phyloP scores from a whole-genome alignment of 2,888 invertebrate species.

The Drosophila antonietae region DNA sequence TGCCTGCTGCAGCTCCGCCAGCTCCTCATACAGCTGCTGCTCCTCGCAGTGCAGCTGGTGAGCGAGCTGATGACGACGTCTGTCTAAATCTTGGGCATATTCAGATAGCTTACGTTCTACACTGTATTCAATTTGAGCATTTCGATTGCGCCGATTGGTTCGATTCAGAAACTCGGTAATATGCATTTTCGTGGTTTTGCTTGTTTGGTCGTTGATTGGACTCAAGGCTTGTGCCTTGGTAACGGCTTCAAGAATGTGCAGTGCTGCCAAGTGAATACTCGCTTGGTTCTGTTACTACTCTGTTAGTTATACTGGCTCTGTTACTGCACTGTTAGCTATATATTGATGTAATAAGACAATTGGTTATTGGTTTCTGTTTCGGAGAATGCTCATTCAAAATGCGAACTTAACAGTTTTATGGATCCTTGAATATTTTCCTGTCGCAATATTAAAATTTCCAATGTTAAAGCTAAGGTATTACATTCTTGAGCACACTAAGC shows the following conservation, averaged over 20 bases:
- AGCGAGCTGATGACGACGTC: constrained; percentile 49
- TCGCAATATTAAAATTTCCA: not conserved
- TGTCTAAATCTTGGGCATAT: constrained; percentile 49
- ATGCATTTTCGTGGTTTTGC: constrained; percentile 38
- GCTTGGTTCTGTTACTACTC: not conserved
- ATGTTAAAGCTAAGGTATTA: not conserved
- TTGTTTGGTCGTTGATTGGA: constrained; percentile 17
- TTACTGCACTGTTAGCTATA: not conserved
- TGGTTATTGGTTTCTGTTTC: too few relatives aligned
- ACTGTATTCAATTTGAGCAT: constrained; percentile 46
- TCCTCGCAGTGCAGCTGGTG: constrained; percentile 36
- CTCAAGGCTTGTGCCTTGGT: constrained; percentile 22
- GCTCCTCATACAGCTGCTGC: constrained; percentile 27
- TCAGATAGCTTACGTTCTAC: constrained; percentile 43
- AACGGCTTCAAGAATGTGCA: constrained; percentile 9
- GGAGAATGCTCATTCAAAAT: too few relatives aligned
- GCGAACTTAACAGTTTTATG: too few relatives aligned
- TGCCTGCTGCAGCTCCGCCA: constrained; percentile 32
- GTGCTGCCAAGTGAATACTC: not conserved
- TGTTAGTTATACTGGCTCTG: not conserved
- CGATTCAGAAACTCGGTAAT: constrained; percentile 55
- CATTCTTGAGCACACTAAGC: not conserved
- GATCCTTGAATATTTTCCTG: too few relatives aligned
- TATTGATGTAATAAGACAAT: not conserved
- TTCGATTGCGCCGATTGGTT: constrained; percentile 60